Evolutionary conservation across 2,797 vertebrate genomes (phyloP).

Genomic region (Aplochiton taeniatus): DNA sequence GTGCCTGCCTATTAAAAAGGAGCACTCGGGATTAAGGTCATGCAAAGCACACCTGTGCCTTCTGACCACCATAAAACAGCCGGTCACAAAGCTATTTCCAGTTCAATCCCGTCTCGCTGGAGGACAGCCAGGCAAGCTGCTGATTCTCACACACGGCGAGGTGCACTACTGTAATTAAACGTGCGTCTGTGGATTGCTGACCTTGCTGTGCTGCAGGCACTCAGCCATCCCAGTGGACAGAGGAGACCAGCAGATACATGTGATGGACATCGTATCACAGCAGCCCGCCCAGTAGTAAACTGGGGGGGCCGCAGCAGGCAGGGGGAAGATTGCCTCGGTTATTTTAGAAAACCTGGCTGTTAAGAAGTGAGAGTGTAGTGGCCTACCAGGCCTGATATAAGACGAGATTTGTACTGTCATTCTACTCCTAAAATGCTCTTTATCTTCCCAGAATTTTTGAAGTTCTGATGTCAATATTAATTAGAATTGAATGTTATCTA

Average conservation of each 20-base stretch:
- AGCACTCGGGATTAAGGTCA: constrained; percentile 54
- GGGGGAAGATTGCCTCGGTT: constrained; percentile 20
- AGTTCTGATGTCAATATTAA: constrained; percentile 42
- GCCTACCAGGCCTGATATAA: constrained; percentile 16
- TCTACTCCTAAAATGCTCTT: neutral
- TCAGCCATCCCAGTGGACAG: constrained; percentile 35
- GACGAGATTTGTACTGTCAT: constrained; percentile 8
- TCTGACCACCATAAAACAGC: constrained; percentile 59
- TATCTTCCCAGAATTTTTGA: constrained; percentile 5
- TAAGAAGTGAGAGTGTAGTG: constrained; percentile 21
- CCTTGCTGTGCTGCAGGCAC: constrained; percentile 50
- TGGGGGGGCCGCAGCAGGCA: constrained; percentile 6
- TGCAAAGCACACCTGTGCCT: constrained; percentile 43
- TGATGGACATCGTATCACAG: constrained; percentile 24
- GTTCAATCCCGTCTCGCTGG: constrained; percentile 55
- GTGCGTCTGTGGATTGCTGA: constrained; percentile 55
- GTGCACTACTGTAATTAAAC: constrained; percentile 67
- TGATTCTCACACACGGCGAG: constrained; percentile 50
- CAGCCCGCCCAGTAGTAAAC: constrained; percentile 22
- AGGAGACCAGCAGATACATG: constrained; percentile 43
- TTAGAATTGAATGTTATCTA: constrained; percentile 34
- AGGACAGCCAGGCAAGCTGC: constrained; percentile 53
- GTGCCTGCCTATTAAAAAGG: constrained; percentile 60
- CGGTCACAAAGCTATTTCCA: constrained; percentile 56
- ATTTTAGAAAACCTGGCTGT: constrained; percentile 17